Conservation (phyloP, 2,888 invertebrate genomes). For the Plutella xylostella region DNA sequence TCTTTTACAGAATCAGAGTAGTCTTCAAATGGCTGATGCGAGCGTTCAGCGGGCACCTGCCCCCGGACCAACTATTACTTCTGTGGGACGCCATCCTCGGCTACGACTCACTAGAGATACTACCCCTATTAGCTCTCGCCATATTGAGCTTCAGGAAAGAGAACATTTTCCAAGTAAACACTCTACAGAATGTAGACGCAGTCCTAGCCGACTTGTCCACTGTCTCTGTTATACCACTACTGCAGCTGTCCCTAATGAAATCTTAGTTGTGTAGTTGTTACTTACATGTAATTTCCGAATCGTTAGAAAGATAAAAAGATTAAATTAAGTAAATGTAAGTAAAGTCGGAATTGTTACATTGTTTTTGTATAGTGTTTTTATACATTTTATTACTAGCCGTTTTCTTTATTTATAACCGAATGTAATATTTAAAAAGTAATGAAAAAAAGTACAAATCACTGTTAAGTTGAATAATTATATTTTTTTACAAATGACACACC, state of each 20-base stretch:
- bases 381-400: slow-evolving; percentile 22
- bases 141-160: slow-evolving; percentile 89
- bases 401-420: slow-evolving; percentile 22
- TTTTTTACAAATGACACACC: slow-evolving; percentile 88
- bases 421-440: slow-evolving; percentile 14
- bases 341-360: slow-evolving; percentile 11
- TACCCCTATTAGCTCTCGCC: slow-evolving; percentile 86
- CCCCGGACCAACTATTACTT: slow-evolving; percentile 90
- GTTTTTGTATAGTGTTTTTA: slow-evolving; percentile 30
- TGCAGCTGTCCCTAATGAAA: slow-evolving; percentile 82
- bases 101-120: slow-evolving; percentile 91
- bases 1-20: slow-evolving; percentile 78
- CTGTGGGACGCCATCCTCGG: slow-evolving; percentile 94
- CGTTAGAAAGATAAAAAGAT: not conserved
- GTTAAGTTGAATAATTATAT: slow-evolving; percentile 31
- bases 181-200: slow-evolving; percentile 85
- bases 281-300: slow-evolving; percentile 20
- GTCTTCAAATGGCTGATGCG: slow-evolving; percentile 98
- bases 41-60: slow-evolving; percentile 94
- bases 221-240: slow-evolving; percentile 84
- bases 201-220: slow-evolving; percentile 90
- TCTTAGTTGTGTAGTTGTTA: slow-evolving; percentile 22
- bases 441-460: slow-evolving; percentile 35
- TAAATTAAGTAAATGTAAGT: no score
- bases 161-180: slow-evolving; percentile 80